Evolutionary conservation across 2,113 vertebrate genomes (phyloP), one percentile per base, ranked within the genome.

Genomic region (Gnathonemus echidnorhynchus): DNA sequence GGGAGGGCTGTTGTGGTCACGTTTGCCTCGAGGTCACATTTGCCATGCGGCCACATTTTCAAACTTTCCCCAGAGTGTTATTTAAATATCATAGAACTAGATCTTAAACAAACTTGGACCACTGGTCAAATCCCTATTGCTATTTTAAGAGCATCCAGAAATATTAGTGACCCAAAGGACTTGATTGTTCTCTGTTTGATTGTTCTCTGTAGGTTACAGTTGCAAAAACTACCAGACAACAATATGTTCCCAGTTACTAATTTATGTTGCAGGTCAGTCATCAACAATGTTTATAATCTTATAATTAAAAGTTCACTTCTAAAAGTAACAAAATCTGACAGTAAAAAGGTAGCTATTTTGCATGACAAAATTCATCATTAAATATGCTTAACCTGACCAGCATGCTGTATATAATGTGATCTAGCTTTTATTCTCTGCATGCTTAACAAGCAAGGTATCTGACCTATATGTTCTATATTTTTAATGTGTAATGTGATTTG

Each of bases 1-100:
- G 31, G 80, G 50, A 48, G 89, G 52, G 80, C 42, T 80, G 77
- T 85, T 56, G 52, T 50, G 53, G 89, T 86, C 80, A 62, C 80
- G 42, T 58, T 62, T 39, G 5, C 52, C 42, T 53, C 24, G 31
- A 42, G 88, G 70, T 89, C 88, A 56, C 49, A 13, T 89, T 58
- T 35, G 35, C 39, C 42, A 50, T 52, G 35, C 13, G 88, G 49
- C 56, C 74, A 56, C 46, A n/a, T 89, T 80, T 87, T 88, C 2
- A 42, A 62, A 45, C 86, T 39, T n/a, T 56, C 84, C 84, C 84
- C 50, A 53, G 15, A 46, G 7, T 31, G 86, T 56, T 11, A 35
- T 35, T 53, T 17, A 35, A 31, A 35, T 15, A 35, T 27, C 10
- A 52, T 7, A 53, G 86, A 87, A 2, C 27, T 48, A 8, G 5